Evolutionary conservation across 2,888 invertebrate genomes (phyloP).

Genomic region (Ormyrus nitidulus): DNA sequence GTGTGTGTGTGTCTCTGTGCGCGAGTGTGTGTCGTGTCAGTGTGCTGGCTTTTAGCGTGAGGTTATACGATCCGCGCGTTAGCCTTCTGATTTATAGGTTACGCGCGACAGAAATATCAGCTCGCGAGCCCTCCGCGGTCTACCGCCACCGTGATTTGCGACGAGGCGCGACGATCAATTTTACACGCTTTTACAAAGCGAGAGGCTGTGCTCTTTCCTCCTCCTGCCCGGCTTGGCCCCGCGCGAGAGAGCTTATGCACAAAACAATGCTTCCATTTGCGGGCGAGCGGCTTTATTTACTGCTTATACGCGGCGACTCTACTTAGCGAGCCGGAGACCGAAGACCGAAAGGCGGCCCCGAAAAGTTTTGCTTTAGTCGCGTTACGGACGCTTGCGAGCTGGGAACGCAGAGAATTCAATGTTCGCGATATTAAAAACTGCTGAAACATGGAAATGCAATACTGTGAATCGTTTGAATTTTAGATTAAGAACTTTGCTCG

Average conservation of each 20-base stretch:
- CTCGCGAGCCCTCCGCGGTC: constrained; percentile 35
- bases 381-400: too few species aligned
- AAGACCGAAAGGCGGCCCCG: too few species aligned
- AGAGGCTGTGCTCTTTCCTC: constrained; percentile 18
- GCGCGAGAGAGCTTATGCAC: not conserved
- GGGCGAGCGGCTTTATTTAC: not conserved
- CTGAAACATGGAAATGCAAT: too few species aligned
- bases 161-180: constrained; percentile 54
- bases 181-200: constrained; percentile 38
- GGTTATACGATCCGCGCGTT: constrained; percentile 64
- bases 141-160: constrained; percentile 49
- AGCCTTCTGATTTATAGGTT: constrained; percentile 69
- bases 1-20: too few species aligned
- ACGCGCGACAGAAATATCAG: constrained; percentile 54
- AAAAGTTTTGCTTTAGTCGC: too few species aligned
- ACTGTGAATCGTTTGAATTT: too few species aligned
- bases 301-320: too few species aligned
- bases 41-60: constrained; percentile 30
- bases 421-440: too few species aligned
- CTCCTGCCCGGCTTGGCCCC: not conserved
- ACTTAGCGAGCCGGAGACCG: too few species aligned
- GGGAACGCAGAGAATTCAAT: too few species aligned
- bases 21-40: too few species aligned
- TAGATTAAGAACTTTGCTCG: too few species aligned
- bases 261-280: not conserved